These are phyloP conservation scores for Chymomyza procnemis DNA, from an alignment of 2,888 invertebrate genomes.

Conservation along the genomic window DNA sequence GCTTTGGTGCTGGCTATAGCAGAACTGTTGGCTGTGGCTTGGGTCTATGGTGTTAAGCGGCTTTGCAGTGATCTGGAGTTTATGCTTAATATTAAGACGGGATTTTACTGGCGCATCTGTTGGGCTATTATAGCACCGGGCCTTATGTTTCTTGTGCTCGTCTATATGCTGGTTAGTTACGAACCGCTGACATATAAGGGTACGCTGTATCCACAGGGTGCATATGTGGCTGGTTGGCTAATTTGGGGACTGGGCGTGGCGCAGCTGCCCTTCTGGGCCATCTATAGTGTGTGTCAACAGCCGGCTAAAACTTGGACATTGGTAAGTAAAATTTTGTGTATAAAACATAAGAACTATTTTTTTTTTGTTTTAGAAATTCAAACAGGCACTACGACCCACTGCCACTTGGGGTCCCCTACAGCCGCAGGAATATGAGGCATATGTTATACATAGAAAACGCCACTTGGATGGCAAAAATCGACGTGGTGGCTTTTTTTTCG, in stretches of 20 bases:
- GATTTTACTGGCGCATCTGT: conserved; percentile 88
- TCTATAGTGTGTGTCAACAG: conserved; percentile 73
- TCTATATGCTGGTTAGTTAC: conserved; percentile 84
- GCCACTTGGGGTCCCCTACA: conserved; percentile 75
- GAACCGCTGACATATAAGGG: conserved; percentile 82
- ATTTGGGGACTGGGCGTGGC: conserved; percentile 79
- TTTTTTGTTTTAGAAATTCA: conserved; percentile 68
- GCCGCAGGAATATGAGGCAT: conserved; percentile 78
- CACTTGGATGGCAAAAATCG: conserved; percentile 16
- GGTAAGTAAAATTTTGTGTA: conserved; percentile 30
- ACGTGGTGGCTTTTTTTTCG: conserved; percentile 50
- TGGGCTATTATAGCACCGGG: conserved; percentile 88
- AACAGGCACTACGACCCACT: conserved; percentile 66
- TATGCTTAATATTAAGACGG: conserved; percentile 84
- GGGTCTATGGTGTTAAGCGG: conserved; percentile 87
- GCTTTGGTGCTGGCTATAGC: conserved; percentile 83
- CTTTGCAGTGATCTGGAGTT: conserved; percentile 87
- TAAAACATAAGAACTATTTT: not conserved
- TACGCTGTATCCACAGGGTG: conserved; percentile 81
- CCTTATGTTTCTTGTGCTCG: conserved; percentile 84
- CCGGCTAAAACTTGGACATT: conserved; percentile 51
- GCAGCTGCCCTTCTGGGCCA: conserved; percentile 79
- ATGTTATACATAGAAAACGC: conserved; percentile 66
- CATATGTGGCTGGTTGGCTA: conserved; percentile 80
- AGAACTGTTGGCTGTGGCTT: conserved; percentile 85